Evolutionary conservation across 2,113 vertebrate species (phyloP), one percentile per base, ranked within the genome.

Genomic region (Alaudala cheleensis): DNA sequence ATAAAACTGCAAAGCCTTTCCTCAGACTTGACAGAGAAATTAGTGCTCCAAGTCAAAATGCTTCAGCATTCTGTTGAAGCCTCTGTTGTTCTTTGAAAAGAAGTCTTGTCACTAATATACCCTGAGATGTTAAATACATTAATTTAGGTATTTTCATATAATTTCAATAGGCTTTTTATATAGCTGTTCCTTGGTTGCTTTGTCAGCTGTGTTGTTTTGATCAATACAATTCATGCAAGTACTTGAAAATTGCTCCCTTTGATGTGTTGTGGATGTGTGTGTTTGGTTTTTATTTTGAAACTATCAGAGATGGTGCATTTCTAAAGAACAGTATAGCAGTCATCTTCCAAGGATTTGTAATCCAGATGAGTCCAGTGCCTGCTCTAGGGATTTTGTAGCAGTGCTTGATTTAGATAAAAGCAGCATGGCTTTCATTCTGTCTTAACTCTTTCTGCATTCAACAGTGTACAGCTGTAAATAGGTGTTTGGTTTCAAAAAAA

Each of bases 181-280:
- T 62, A 62, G 7, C 15, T 64, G 28, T 71, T 88, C 78, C 44
- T 65, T 60, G 4, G 2, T 70, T 80, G 11, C 39, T 66, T 77
- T 84, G 10, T 73, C 50, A 80, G 77, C 45, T 22, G 3, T 91
- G 7, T 69, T 1, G 0, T 81, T 90, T 90, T 29, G 5, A 65
- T 92, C 14, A 25, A 22, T 64, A 25, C 16, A 25, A 78, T 88
- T 40, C 17, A 5, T 56, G 9, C 53, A 56, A 70, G 22, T 73
- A 37, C n/a, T 64, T 72, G 74, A 81, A 94, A 94, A 88, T 56
- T 58, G 7, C 10, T 86, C 25, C 42, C 23, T 80, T 81, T 88
- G 17, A 23, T 50, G n/a, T 12, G 28, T 74, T 88, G 18, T 64
- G 57, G 26, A 34, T 89, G 42, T 33, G 22, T 40, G 33, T 58